Percentiles rank a stretch among this genome's conserved stretches.
These are phyloP conservation scores for Manis javanica DNA, from an alignment of 2,797 vertebrate species.

Conservation along the genomic window DNA sequence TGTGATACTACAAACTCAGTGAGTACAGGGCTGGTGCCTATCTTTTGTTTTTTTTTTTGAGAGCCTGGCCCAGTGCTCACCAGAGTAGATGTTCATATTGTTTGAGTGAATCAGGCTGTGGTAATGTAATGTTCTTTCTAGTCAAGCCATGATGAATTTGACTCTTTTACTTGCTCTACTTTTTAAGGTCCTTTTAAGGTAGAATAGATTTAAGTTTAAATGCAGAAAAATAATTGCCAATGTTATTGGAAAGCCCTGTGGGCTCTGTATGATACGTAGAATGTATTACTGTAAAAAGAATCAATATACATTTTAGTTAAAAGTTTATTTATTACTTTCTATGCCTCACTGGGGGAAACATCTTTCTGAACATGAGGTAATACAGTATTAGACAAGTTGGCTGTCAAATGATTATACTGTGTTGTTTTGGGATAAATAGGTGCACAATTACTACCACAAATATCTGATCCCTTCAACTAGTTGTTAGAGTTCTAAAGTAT, in stretches of 20 bases:
- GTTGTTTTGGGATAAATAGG: neutral
- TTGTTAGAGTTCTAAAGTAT: neutral
- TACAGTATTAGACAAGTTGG: neutral
- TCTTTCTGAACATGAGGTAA: neutral
- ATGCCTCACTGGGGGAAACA: neutral
- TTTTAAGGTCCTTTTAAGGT: neutral
- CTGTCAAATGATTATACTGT: neutral
- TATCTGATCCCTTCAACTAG: neutral
- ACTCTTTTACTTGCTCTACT: neutral
- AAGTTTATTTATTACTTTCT: neutral
- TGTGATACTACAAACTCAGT: neutral
- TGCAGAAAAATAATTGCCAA: neutral
- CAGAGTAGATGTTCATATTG: neutral
- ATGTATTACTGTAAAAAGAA: neutral
- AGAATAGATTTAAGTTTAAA: slow-evolving; percentile 40
- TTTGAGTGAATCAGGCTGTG: neutral
- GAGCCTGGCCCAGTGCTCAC: neutral
- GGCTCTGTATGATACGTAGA: neutral
- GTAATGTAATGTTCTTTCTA: neutral
- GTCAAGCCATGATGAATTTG: neutral
- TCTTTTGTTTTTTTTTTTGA: neutral
- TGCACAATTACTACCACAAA: neutral
- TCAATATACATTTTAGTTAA: slow-evolving; percentile 26
- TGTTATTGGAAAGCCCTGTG: neutral
- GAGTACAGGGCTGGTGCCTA: neutral